Percentiles rank a stretch among this genome's conserved stretches.
phyloP scores from a whole-genome alignment of 2,888 invertebrate genomes.

The Cacoxenus indagator region DNA sequence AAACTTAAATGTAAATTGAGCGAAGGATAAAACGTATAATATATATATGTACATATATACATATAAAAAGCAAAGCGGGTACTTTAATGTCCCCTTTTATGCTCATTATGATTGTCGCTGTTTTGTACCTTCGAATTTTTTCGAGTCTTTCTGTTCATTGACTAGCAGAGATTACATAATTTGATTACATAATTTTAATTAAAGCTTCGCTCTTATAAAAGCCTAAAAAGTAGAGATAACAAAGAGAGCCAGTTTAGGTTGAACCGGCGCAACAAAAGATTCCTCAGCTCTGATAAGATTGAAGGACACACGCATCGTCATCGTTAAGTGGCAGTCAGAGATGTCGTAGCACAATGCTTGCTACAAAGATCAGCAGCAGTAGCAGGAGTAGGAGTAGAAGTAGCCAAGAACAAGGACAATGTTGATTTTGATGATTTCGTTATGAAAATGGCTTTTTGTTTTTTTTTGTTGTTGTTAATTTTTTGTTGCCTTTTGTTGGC shows the following conservation, averaged over 20 bases:
- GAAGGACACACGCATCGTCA: not conserved
- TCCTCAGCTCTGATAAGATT: not conserved
- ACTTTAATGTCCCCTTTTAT: not conserved
- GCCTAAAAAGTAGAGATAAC: slow-evolving; percentile 8
- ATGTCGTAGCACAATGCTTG: slow-evolving; percentile 39
- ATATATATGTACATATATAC: not conserved
- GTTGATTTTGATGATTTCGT: slow-evolving; percentile 46
- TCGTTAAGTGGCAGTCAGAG: slow-evolving; percentile 32
- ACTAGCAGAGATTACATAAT: not conserved
- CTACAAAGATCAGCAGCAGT: slow-evolving; percentile 14
- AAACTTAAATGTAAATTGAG: not conserved
- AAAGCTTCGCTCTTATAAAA: slow-evolving; percentile 35
- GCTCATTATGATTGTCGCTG: not conserved
- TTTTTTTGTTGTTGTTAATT: slow-evolving; percentile 29
- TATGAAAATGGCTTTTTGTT: slow-evolving; percentile 5
- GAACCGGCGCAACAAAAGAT: slow-evolving; percentile 1
- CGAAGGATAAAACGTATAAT: not conserved
- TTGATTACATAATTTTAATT: slow-evolving; percentile 56
- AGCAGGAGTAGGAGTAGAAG: not conserved
- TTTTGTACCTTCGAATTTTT: not conserved
- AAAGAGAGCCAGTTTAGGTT: slow-evolving; percentile 31
- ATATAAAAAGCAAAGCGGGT: not conserved
- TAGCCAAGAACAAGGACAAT: slow-evolving; percentile 20
- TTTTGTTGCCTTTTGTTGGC: not conserved
- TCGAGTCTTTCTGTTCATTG: not conserved